phyloP scores from a whole-genome alignment of 2,113 vertebrate species.

The Penelope pileata region DNA sequence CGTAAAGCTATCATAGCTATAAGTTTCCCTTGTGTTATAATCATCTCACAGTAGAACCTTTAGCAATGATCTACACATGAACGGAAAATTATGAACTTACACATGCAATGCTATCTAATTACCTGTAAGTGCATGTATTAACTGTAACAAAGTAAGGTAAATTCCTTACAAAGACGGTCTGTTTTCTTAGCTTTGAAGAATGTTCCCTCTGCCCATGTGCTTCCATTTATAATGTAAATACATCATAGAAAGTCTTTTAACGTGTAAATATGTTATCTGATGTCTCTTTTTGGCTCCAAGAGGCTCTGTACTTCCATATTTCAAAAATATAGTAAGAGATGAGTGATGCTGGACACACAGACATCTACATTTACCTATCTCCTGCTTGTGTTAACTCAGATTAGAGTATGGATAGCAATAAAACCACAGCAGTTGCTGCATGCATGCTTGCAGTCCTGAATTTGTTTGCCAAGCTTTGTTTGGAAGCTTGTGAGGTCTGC shows the following conservation, averaged over 20 bases:
- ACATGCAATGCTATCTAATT: background rate
- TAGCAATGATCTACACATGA: background rate
- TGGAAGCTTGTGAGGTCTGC: background rate
- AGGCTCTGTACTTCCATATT: background rate
- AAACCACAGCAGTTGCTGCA: background rate
- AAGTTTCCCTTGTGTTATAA: background rate
- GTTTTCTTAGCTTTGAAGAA: background rate
- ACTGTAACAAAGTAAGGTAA: background rate
- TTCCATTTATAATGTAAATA: background rate
- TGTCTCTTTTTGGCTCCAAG: background rate
- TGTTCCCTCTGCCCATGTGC: background rate
- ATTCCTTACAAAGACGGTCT: rapidly evolving
- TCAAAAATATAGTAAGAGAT: background rate
- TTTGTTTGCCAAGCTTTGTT: background rate
- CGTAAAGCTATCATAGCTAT: background rate
- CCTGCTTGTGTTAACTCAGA: background rate
- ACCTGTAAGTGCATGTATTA: background rate
- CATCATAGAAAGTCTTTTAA: background rate
- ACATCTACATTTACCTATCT: background rate
- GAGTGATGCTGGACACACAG: background rate
- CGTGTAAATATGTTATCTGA: background rate
- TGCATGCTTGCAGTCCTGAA: background rate
- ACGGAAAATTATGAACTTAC: background rate
- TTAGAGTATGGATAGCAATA: background rate
- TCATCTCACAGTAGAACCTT: background rate